A percentile compares a stretch with the other conserved stretches of the same genome.
Conservation (phyloP, 1,140 invertebrate genomes). For the Ephestia elutella region DNA sequence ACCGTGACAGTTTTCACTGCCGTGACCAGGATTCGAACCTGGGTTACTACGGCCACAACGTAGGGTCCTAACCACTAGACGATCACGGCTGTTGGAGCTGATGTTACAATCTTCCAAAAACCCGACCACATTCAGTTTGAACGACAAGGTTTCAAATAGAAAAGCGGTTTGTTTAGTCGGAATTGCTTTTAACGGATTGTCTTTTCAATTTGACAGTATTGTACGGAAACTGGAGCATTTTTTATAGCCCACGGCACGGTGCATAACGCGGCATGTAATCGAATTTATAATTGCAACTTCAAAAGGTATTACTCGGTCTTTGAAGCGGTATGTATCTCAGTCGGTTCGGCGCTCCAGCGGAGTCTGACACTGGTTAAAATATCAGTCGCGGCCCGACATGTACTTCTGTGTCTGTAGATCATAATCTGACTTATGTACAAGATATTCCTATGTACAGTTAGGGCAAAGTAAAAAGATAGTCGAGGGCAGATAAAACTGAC, state of each 20-base stretch:
- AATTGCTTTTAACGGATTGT: background rate
- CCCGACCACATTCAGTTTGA: conserved; percentile 21
- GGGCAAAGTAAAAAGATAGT: too few relatives aligned
- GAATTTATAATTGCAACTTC: conserved; percentile 5
- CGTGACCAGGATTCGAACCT: conserved; percentile 19
- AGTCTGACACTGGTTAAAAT: too few relatives aligned
- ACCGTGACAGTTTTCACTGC: conserved; percentile 52
- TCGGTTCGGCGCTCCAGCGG: too few relatives aligned
- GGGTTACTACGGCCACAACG: conserved; percentile 90
- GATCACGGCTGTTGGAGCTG: conserved; percentile 80
- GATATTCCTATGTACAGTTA: too few relatives aligned
- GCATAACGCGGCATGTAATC: conserved; percentile 7
- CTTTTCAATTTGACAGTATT: conserved; percentile 3
- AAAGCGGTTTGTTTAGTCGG: background rate
- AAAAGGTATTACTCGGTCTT: background rate
- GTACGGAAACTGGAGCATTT: conserved; percentile 9
- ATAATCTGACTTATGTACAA: too few relatives aligned
- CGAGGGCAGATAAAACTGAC: too few relatives aligned
- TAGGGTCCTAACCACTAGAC: conserved; percentile 88
- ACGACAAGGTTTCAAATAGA: conserved; percentile 34
- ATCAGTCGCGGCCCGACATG: too few relatives aligned
- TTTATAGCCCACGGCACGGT: background rate
- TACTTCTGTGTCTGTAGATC: too few relatives aligned
- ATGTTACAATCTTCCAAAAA: conserved; percentile 2
- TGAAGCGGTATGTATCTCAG: too few relatives aligned